Evolutionary conservation across 2,888 invertebrate species (phyloP), one percentile per base, ranked within the genome.

Genomic region (Ditylenchus weischeri): DNA sequence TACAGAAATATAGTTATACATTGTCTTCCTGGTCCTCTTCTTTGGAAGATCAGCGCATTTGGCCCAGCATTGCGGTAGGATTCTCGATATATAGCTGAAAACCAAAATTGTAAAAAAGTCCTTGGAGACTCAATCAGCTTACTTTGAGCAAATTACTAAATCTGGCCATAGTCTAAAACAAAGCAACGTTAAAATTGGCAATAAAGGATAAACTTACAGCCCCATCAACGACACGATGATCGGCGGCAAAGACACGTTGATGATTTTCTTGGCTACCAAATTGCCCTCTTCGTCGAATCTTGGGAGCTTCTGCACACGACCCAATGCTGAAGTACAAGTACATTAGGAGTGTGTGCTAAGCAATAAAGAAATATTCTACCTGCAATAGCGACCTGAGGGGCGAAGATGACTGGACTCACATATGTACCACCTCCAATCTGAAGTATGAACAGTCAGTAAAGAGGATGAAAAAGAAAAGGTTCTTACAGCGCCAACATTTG

Each of bases 371-470:
- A 43, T 43, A 8, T 8, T 8, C 1, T 43, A 43, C 43, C 43
- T 43, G 15, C 43, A 43, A 99, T 96, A 13, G 91, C 90, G 51
- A 95, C 91, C 87, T 96, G 92, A 4, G 96, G 95, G 0, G 92
- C 88, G 78, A 93, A 86, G 75, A 98, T 92, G 0, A 96, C 88
- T 10, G 98, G 96, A 83, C 90, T 90, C 0, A 91, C 90, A 83
- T 94, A 94, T 0, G 94, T 95, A 50, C 98, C 96, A 51, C 98
- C 96, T 58, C 95, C 96, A 79, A 98, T 88, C 91, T 93, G 84
- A 74, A 87, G 72, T 69, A 23, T 29, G 36, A 18, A 36, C 4
- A 21, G 8, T 62, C 1, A 36, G 29, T 62, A 19, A 1, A 29
- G 1, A 62, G n/a, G 1, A 15, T 54, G 6, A 19, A 50, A 29